Percentiles rank a stretch among this genome's conserved stretches.
These are phyloP conservation scores for Manis crassicaudata DNA, from an alignment of 2,797 vertebrate genomes.

Conservation along the genomic window DNA sequence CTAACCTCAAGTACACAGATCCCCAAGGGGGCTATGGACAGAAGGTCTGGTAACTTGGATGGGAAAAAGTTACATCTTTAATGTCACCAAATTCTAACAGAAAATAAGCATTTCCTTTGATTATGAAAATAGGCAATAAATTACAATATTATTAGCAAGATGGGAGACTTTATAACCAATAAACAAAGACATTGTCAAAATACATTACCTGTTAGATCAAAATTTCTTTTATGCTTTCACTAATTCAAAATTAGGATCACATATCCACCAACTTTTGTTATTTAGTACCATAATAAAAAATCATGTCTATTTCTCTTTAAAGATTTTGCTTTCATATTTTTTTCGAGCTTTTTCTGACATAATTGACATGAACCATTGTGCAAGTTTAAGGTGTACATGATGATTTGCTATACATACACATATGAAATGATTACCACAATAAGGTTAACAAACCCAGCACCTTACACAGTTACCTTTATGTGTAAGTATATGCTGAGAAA, in stretches of 20 bases:
- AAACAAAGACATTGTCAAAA: background rate
- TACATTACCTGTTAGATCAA: background rate
- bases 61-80: background rate
- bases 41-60: background rate
- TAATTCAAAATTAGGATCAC: background rate
- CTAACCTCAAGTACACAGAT: background rate
- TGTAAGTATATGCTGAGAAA: background rate
- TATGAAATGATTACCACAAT: too few species aligned
- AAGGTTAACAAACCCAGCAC: too few species aligned
- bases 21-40: background rate
- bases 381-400: background rate
- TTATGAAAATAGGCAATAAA: background rate
- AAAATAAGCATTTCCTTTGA: conserved; percentile 52
- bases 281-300: background rate
- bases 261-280: background rate
- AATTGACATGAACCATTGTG: background rate
- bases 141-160: background rate
- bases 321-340: background rate
- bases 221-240: background rate
- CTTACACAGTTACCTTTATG: background rate
- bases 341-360: background rate
- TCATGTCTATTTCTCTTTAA: background rate
- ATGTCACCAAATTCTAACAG: background rate
- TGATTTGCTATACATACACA: background rate
- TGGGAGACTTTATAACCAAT: background rate